Percentiles rank a stretch among this genome's conserved stretches.
Evolutionary conservation across 64 coral and sea anemone genomes (phyloP).

Genomic region (Hydrozoanthus tunicans): DNA sequence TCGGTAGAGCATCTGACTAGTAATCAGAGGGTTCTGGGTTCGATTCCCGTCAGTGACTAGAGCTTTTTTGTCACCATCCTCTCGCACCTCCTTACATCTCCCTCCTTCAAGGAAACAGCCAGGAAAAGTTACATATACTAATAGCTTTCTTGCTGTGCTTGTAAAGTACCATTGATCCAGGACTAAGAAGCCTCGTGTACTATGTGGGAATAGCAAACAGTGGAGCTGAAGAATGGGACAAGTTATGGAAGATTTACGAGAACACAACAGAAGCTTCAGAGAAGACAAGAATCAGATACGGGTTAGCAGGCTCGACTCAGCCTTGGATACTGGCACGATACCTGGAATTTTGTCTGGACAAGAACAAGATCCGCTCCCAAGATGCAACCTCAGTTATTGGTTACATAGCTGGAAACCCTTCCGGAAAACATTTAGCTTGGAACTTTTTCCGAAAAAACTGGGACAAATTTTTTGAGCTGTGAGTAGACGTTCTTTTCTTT

Average conservation of each 20-base stretch:
- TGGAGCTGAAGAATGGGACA: constrained; percentile 35
- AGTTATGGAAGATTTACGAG: constrained; percentile 18
- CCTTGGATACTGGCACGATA: constrained; percentile 53
- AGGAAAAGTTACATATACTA: no score
- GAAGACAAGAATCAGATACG: constrained; percentile 36
- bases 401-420: constrained; percentile 72
- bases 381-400: constrained; percentile 70
- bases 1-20: no score
- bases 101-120: no score
- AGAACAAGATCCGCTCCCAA: constrained; percentile 77
- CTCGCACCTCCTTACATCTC: no score
- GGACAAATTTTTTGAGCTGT: constrained; percentile 71
- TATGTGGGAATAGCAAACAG: constrained; percentile 39
- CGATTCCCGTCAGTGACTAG: no score
- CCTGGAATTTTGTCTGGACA: constrained; percentile 66
- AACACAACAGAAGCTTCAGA: constrained; percentile 46
- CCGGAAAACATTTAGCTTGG: constrained; percentile 85
- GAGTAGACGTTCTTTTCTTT: neutral
- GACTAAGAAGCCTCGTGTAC: constrained; percentile 5
- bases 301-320: constrained; percentile 9
- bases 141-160: neutral
- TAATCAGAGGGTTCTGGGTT: no score
- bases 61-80: no score
- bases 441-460: constrained; percentile 79
- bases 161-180: constrained; percentile 17